Conservation (phyloP, 2,797 vertebrate species). For the Falco novaeseelandiae region DNA sequence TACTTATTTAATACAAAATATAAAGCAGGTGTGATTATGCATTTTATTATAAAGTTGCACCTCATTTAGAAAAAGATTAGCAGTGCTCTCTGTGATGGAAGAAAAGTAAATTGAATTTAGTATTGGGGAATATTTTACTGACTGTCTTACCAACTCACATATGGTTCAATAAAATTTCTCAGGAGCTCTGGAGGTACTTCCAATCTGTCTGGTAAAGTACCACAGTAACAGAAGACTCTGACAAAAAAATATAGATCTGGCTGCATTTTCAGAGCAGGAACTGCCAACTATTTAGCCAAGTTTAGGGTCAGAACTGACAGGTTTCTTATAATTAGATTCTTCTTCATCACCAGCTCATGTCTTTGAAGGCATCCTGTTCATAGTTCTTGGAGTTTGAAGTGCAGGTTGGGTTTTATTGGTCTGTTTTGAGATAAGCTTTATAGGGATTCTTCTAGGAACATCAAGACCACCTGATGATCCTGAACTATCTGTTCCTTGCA, state of each 20-base stretch:
- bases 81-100: background rate
- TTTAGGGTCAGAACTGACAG: background rate
- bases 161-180: background rate
- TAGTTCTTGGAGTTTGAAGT: too few relatives aligned
- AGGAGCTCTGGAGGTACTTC: background rate
- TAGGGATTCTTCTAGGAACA: too few relatives aligned
- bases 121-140: background rate
- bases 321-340: background rate
- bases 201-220: background rate
- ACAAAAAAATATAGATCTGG: background rate
- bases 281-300: background rate
- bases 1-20: background rate
- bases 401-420: too few relatives aligned
- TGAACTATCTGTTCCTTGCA: too few relatives aligned
- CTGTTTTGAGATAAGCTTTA: too few relatives aligned
- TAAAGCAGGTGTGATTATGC: background rate
- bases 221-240: background rate
- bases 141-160: background rate
- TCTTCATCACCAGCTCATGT: too few relatives aligned
- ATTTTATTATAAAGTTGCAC: constrained; percentile 26
- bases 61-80: background rate
- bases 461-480: too few relatives aligned
- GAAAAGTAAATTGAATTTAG: constrained; percentile 5
- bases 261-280: background rate
- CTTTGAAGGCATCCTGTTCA: too few relatives aligned